Conservation (phyloP, 2,113 vertebrate species). For the Sapayoa aenigma region DNA sequence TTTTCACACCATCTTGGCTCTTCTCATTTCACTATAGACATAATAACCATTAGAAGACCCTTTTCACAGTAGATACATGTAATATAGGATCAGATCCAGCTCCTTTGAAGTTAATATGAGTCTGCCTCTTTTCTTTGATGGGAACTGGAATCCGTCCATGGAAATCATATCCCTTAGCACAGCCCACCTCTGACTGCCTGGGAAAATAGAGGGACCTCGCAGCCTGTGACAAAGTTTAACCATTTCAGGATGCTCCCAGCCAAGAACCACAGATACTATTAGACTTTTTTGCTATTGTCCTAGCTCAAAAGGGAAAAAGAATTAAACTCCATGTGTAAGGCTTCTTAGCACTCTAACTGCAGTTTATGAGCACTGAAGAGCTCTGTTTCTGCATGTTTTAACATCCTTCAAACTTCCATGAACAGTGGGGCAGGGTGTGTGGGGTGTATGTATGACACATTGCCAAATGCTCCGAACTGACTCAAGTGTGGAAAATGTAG, state of each 20-base stretch:
- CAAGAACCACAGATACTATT: not conserved
- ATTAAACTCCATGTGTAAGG: not conserved
- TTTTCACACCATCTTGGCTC: constrained; percentile 16
- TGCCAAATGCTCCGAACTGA: not conserved
- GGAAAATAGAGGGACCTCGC: constrained; percentile 6
- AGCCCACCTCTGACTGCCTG: constrained; percentile 3
- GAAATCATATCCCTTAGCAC: constrained; percentile 2
- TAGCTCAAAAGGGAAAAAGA: not conserved
- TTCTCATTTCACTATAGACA: not conserved
- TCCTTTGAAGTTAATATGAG: constrained; percentile 31
- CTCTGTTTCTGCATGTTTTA: not conserved
- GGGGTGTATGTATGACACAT: not conserved
- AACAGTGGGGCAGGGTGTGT: not conserved
- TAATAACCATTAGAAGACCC: not conserved
- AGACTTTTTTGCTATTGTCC: not conserved
- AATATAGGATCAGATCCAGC: not conserved
- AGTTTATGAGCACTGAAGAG: not conserved
- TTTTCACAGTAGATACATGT: not conserved
- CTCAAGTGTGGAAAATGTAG: not conserved
- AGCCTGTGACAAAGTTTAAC: not conserved
- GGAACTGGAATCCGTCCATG: constrained; percentile 11
- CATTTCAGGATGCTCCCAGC: not conserved
- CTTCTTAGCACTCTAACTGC: not conserved
- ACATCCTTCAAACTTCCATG: not conserved
- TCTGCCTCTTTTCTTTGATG: constrained; percentile 14